These are phyloP conservation scores for Hoplodrina ambigua DNA, from an alignment of 2,888 invertebrate species.

Conservation along the genomic window DNA sequence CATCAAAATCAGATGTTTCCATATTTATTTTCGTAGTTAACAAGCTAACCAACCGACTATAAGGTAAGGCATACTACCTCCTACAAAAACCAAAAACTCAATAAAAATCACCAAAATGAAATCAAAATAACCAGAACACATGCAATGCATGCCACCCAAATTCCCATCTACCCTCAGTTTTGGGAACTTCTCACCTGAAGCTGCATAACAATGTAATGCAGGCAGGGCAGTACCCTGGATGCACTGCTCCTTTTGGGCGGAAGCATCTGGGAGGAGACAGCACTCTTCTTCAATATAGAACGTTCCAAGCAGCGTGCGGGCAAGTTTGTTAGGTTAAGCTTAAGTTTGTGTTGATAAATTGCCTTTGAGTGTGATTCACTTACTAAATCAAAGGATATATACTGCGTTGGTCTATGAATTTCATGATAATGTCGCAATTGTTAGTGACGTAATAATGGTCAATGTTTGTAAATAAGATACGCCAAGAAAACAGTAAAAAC, in stretches of 20 bases:
- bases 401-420: no score
- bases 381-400: no score
- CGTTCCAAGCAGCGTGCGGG: slow-evolving; percentile 80
- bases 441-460: not conserved
- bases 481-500: slow-evolving; percentile 3
- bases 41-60: not conserved
- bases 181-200: slow-evolving; percentile 88
- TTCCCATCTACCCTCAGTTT: slow-evolving; percentile 73
- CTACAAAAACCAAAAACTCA: not conserved
- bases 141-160: slow-evolving; percentile 61
- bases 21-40: no score
- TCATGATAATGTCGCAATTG: not conserved
- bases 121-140: slow-evolving; percentile 15
- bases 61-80: not conserved
- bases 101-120: not conserved
- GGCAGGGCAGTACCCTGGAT: slow-evolving; percentile 83
- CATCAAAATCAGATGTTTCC: no score
- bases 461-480: slow-evolving; percentile 8
- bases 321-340: slow-evolving; percentile 66
- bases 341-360: slow-evolving; percentile 56
- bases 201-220: slow-evolving; percentile 87
- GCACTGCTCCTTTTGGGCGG: slow-evolving; percentile 86
- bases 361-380: slow-evolving; percentile 12
- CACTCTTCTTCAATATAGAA: slow-evolving; percentile 80
- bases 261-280: slow-evolving; percentile 87